Evolutionary conservation across 2,113 vertebrate genomes (phyloP).

Genomic region (Macrotus californicus): DNA sequence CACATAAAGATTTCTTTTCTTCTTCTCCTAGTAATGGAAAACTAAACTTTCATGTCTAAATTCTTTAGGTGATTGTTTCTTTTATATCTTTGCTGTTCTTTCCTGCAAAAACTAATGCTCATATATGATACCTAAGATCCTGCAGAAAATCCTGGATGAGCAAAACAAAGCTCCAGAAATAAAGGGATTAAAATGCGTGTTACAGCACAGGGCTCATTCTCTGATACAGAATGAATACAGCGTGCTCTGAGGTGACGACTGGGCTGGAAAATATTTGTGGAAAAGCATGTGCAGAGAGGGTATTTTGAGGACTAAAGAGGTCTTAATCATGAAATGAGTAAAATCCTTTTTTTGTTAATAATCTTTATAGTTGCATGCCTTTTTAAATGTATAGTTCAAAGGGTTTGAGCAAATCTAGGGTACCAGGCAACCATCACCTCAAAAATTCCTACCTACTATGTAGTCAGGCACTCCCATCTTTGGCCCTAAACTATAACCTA

Average conservation of each 20-base stretch:
- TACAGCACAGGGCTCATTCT: neutral
- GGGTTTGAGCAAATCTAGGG: neutral
- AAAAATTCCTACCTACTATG: neutral
- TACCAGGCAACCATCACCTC: neutral
- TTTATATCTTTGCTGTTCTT: neutral
- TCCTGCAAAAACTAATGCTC: neutral
- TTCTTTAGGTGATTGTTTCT: neutral
- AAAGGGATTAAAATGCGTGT: neutral
- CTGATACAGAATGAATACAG: neutral
- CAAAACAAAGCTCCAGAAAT: neutral
- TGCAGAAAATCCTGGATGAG: neutral
- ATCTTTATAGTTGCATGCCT: neutral
- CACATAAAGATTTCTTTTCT: neutral
- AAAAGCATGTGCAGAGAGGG: neutral
- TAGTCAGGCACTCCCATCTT: neutral
- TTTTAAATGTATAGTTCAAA: neutral
- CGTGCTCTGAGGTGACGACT: neutral
- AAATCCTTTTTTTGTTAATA: neutral
- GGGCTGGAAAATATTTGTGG: neutral
- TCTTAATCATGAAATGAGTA: neutral
- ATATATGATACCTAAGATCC: neutral
- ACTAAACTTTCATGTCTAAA: neutral
- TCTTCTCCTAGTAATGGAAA: neutral
- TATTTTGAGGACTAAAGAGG: neutral
- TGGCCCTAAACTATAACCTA: neutral